Conservation (phyloP, 2,113 vertebrate species). For the Mustelus asterias region DNA sequence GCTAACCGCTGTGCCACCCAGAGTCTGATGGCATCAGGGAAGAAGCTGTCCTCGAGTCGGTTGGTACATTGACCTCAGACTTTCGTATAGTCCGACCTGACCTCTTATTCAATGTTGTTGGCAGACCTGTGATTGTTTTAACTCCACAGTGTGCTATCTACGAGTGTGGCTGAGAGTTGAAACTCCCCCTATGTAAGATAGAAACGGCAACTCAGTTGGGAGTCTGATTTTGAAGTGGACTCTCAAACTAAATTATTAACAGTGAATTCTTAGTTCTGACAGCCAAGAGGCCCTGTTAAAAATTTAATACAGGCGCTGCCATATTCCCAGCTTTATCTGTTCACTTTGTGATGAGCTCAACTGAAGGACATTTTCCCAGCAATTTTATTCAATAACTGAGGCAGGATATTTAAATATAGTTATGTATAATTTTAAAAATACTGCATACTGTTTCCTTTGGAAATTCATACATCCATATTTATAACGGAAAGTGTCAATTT, state of each 20-base stretch:
- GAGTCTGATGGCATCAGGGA: no score
- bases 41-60: no score
- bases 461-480: not conserved
- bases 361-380: not conserved
- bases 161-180: not conserved
- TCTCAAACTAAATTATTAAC: conserved; percentile 16
- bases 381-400: not conserved
- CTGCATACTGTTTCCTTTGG: not conserved
- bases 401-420: not conserved
- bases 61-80: no score
- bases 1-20: no score
- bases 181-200: not conserved
- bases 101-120: not conserved
- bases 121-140: not conserved
- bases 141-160: not conserved
- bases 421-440: not conserved
- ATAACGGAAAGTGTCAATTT: not conserved
- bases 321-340: not conserved
- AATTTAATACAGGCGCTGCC: not conserved
- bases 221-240: not conserved
- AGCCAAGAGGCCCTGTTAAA: not conserved
- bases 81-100: not conserved
- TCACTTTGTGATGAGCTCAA: not conserved
- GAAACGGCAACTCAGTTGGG: not conserved
- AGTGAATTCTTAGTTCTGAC: not conserved